Evolutionary conservation across 1,140 invertebrate species (phyloP), one percentile per base, ranked within the genome.

Genomic region (Heliconius himera): DNA sequence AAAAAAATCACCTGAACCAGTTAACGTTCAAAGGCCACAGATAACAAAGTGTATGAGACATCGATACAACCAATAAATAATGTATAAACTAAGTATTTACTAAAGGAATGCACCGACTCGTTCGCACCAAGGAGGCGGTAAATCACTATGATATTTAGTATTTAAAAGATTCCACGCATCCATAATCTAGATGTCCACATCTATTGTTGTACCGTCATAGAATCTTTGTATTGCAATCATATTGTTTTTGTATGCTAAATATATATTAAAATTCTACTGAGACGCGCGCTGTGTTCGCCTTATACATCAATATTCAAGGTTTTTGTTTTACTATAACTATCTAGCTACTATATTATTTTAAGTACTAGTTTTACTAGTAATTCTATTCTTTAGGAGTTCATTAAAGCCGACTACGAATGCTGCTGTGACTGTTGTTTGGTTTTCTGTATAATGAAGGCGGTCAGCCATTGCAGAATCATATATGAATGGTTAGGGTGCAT

Each of bases 231-330:
- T 85, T 84, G 88, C 83, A 86, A 87, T 86, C 88, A 87, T 89
- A 84, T 84, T 89, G 84, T 86, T 86, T 91, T 91, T 93, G 90
- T 91, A 93, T 93, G 91, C 91, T 90, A 93, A 93, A 89, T 78
- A 77, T 66, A 81, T 80, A 89, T 91, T 91, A 87, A 86, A 87
- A 93, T 91, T 90, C 89, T 81, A 49, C 74, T 74, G 54, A 81
- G 83, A 78, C 77, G 73, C 82, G 77, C 83, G 78, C 79, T 70
- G 82, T 79, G 74, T 66, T 66, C 78, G 74, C 81, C 78, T 83
- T 85, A 76, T 85, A 82, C 85, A 89, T 91, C 90, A 91, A 91
- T 90, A 90, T 89, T 89, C 89, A 90, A 87, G 81, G 82, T 81
- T 82, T 80, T 80, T 71, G 54, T 66, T 66, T 72, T 51, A 73